Evolutionary conservation across 2,113 vertebrate species (phyloP), one percentile per base, ranked within the genome.

Genomic region (Elachura formosa): DNA sequence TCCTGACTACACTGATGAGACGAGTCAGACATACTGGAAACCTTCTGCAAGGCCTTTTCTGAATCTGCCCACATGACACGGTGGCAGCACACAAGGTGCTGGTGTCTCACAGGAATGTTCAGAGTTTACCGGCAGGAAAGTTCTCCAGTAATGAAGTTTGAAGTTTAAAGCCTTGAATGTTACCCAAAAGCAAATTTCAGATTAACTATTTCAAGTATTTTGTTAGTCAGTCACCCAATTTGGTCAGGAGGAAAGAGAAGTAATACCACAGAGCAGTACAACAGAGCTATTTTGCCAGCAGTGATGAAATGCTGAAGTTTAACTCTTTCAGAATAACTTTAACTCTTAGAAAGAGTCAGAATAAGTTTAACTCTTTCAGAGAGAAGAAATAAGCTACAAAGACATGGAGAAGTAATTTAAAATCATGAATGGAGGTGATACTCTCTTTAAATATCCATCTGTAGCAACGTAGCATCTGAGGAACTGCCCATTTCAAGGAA

Each of bases 181-280:
- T 64, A 51, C 56, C 84, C 90, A 36, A 87, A 91, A 93, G n/a
- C 61, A 75, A 74, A 78, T 78, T 84, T 91, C 69, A 78, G 55
- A 79, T 61, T 20, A 82, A 78, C 40, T 72, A 71, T 94, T 91
- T 75, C 38, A 77, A 77, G 51, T 25, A 38, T 84, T 88, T 77
- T 72, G 10, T 84, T 87, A 77, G 80, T 55, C 73, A 86, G 40
- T 59, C 80, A 40, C 43, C 24, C 29, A 81, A 72, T 38, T 28
- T 31, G 45, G 38, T 74, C 34, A 26, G 14, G 41, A 72, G 66
- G 74, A 78, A 75, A 56, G 64, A 63, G 87, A 84, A 91, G 80
- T 1, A 17, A 55, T 40, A 13, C 48, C 80, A 72, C n/a, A n/a
- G n/a, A n/a, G n/a, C n/a, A n/a, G n/a, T 17, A 68, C 0, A 0